phyloP scores from a whole-genome alignment of 2,797 vertebrate species.

The Enteromius viviparus region DNA sequence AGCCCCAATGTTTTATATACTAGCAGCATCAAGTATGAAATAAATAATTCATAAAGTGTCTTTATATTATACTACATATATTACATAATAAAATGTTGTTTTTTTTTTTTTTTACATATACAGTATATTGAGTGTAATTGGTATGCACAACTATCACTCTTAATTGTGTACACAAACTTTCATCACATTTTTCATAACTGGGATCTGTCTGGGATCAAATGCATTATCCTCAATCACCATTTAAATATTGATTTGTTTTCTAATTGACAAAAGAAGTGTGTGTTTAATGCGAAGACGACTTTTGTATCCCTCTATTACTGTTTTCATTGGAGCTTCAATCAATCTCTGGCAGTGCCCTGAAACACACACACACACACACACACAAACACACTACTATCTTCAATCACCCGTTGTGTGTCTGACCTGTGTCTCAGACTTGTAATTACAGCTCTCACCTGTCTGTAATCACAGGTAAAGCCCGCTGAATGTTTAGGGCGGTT shows the following conservation, averaged over 20 bases:
- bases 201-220: neutral
- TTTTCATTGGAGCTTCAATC: constrained; percentile 39
- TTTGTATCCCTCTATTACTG: constrained; percentile 26
- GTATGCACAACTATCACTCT: neutral
- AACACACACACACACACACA: neutral
- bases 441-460: constrained; percentile 41
- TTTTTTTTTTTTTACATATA: neutral
- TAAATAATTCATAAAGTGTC: neutral
- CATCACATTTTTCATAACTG: neutral
- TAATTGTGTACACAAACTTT: neutral
- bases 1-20: neutral
- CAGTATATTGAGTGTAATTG: neutral
- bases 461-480: constrained; percentile 37
- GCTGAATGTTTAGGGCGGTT: constrained; percentile 11
- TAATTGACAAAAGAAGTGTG: constrained; percentile 1
- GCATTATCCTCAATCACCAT: neutral
- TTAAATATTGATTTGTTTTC: constrained; percentile 16
- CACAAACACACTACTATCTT: neutral
- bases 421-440: constrained; percentile 30
- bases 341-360: constrained; percentile 17
- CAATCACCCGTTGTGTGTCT: constrained; percentile 19
- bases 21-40: neutral
- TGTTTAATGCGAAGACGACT: constrained; percentile 19
- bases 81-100: too few species aligned
- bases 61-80: too few species aligned